These are phyloP conservation scores for Eristalis pertinax DNA, from an alignment of 2,888 invertebrate species.

Conservation along the genomic window DNA sequence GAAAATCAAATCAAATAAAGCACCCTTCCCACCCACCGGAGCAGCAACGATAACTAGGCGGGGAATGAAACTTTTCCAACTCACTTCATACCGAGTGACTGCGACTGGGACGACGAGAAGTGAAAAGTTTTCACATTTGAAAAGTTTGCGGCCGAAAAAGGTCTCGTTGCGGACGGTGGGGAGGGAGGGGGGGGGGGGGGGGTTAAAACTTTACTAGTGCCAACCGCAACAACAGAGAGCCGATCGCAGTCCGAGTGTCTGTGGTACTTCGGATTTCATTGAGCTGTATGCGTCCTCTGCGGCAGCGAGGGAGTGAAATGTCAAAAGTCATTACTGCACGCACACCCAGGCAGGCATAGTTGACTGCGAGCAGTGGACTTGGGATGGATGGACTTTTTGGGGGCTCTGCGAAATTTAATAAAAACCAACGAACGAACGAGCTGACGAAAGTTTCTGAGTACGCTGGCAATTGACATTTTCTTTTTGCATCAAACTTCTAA, in stretches of 20 bases:
- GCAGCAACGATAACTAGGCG: conserved; percentile 37
- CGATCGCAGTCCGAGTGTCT: conserved; percentile 30
- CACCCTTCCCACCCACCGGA: not conserved
- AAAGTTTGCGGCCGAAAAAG: conserved; percentile 64
- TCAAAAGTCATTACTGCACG: conserved; percentile 47
- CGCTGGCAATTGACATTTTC: conserved; percentile 46
- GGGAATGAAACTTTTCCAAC: conserved; percentile 53
- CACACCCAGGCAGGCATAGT: not conserved
- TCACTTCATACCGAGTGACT: conserved; percentile 38
- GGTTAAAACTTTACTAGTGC: conserved; percentile 25
- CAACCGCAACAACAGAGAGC: conserved; percentile 47
- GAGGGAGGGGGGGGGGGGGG: too few species aligned
- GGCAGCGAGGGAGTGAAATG: conserved; percentile 18
- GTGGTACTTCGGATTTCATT: not conserved
- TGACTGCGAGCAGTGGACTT: not conserved
- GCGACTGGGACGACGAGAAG: not conserved
- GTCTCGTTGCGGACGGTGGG: conserved; percentile 2
- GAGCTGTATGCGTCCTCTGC: not conserved
- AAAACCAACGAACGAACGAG: conserved; percentile 41
- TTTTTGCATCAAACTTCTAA: conserved; percentile 37
- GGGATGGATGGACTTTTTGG: not conserved
- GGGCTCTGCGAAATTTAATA: conserved; percentile 59
- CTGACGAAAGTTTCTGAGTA: conserved; percentile 36
- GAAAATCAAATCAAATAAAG: conserved; percentile 41
- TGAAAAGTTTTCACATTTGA: conserved; percentile 67